These are phyloP conservation scores for Lepidocyrtinus sp. DNA, from an alignment of 2,888 invertebrate species.

Conservation along the genomic window DNA sequence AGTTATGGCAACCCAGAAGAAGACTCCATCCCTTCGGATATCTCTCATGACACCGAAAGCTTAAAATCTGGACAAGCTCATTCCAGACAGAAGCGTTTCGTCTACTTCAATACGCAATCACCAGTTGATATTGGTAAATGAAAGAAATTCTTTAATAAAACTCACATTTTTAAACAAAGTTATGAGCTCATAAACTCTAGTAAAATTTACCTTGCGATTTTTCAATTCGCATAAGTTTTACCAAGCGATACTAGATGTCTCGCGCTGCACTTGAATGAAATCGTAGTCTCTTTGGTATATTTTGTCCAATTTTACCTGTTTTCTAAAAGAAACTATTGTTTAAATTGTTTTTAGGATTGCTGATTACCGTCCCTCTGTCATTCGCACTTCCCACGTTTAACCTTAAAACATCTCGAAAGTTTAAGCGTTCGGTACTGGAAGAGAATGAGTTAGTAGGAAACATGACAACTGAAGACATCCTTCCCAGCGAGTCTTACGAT, in stretches of 20 bases:
- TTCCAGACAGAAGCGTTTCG: conserved; percentile 69
- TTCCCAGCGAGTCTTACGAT: conserved; percentile 68
- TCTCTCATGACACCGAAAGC: neutral
- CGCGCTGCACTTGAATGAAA: neutral
- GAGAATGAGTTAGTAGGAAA: conserved; percentile 64
- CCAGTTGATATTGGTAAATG: conserved; percentile 70
- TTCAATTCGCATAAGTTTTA: too few species aligned
- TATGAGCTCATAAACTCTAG: too few species aligned
- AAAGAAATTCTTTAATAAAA: too few species aligned
- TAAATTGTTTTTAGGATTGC: conserved; percentile 53
- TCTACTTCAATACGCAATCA: conserved; percentile 70
- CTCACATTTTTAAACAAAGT: too few species aligned
- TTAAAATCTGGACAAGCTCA: conserved; percentile 54
- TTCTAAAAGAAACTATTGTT: neutral
- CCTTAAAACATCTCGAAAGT: conserved; percentile 66
- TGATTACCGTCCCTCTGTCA: conserved; percentile 68
- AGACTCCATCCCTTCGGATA: too few species aligned
- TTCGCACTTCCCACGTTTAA: conserved; percentile 70
- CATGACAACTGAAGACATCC: conserved; percentile 68
- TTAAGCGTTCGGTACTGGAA: conserved; percentile 59
- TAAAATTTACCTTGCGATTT: too few species aligned
- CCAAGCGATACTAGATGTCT: neutral
- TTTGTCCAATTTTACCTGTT: neutral
- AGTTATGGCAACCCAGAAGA: conserved; percentile 16
- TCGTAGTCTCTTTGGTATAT: neutral